Evolutionary conservation across 1,140 invertebrate genomes (phyloP).

Genomic region (Trachymyrmex septentrionalis): DNA sequence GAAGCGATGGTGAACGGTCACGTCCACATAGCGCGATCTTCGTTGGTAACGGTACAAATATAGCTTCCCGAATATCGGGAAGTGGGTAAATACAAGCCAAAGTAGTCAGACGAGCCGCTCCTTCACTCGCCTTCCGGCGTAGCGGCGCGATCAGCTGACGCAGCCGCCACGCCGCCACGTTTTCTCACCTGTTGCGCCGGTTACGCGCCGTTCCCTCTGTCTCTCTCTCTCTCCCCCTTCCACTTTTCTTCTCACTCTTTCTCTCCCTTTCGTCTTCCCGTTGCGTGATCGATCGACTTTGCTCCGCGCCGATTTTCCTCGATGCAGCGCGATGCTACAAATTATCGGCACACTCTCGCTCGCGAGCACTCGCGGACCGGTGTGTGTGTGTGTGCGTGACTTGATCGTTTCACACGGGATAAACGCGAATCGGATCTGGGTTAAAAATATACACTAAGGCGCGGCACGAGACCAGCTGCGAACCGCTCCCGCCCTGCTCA

Average conservation of each 20-base stretch:
- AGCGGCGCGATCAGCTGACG: constrained; percentile 23
- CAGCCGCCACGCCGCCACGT: not conserved
- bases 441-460: constrained; percentile 40
- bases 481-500: not conserved
- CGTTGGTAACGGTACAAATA: not conserved
- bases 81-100: not conserved
- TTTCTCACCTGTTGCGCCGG: constrained; percentile 48
- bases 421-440: not conserved
- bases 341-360: not conserved
- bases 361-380: not conserved
- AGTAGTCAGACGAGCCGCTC: not conserved
- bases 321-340: not conserved
- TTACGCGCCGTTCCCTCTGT: not conserved
- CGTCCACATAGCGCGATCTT: not conserved
- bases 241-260: not conserved
- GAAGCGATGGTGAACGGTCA: not conserved
- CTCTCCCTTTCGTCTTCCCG: constrained; percentile 8
- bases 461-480: not conserved
- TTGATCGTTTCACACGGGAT: not conserved
- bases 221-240: not conserved
- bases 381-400: no score
- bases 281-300: not conserved
- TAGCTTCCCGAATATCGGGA: not conserved
- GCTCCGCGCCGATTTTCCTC: not conserved
- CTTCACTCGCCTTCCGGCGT: not conserved